Evolutionary conservation across 1,140 invertebrate species (phyloP).

Genomic region (Lanistes nyassanus): DNA sequence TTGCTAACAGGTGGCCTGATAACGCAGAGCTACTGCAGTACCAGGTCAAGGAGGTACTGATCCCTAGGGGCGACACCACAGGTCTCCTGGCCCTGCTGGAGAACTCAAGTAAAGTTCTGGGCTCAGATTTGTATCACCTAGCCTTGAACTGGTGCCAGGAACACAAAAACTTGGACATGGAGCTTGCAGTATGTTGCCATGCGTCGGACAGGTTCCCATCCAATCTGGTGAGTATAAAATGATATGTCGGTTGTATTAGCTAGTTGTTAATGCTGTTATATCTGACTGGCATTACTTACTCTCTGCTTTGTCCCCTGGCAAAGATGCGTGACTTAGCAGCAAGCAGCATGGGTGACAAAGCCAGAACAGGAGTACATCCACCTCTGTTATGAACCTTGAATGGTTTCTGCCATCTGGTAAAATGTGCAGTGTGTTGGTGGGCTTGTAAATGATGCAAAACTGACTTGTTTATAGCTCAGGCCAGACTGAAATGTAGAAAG

Average conservation of each 20-base stretch:
- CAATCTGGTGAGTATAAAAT: constrained; percentile 19
- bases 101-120: background rate
- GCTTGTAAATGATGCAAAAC: too few relatives aligned
- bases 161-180: constrained; percentile 11
- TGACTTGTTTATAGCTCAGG: too few relatives aligned
- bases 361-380: too few relatives aligned
- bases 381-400: too few relatives aligned
- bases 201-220: constrained; percentile 19
- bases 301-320: background rate
- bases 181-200: constrained; percentile 5
- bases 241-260: background rate
- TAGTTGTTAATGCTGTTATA: background rate
- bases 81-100: constrained; percentile 12
- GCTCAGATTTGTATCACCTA: constrained; percentile 14
- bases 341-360: background rate
- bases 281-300: background rate
- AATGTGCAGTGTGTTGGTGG: too few relatives aligned
- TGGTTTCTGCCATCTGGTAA: too few relatives aligned
- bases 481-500: too few relatives aligned
- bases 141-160: constrained; percentile 21
- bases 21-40: constrained; percentile 7
- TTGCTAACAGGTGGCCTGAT: background rate
- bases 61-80: background rate
- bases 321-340: background rate
- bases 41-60: constrained; percentile 13